These are phyloP conservation scores for Xenopus tropicalis DNA, from an alignment of 2,113 vertebrate genomes.

Conservation along the genomic window DNA sequence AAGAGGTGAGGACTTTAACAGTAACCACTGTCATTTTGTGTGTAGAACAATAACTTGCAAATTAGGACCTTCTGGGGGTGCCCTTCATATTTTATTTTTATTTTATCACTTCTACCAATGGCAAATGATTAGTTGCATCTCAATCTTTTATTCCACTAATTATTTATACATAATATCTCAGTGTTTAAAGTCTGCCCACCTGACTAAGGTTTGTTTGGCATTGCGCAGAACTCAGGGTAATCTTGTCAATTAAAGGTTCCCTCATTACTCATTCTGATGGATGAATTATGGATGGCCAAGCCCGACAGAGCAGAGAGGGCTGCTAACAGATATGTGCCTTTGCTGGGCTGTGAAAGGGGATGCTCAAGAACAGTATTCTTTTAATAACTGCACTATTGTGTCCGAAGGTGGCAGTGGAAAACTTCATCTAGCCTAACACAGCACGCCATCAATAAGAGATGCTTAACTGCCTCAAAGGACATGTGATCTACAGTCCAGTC, in stretches of 20 bases:
- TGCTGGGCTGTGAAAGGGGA: conserved; percentile 43
- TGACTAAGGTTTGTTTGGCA: no score
- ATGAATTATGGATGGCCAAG: conserved; percentile 49
- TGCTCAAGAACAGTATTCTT: conserved; percentile 44
- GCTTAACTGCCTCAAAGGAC: conserved; percentile 12
- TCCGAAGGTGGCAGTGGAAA: conserved; percentile 7
- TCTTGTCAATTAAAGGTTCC: background rate
- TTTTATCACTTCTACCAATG: no score
- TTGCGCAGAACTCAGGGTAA: no score
- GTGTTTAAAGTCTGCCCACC: no score
- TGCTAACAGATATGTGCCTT: conserved; percentile 43
- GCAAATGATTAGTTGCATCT: no score
- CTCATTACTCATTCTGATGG: conserved; percentile 15
- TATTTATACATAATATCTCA: no score
- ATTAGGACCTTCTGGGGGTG: no score
- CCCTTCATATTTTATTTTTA: no score
- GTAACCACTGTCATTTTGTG: no score
- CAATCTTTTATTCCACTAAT: no score
- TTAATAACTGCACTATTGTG: conserved; percentile 47
- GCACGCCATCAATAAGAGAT: conserved; percentile 29
- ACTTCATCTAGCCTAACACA: conserved; percentile 16
- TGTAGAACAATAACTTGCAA: no score
- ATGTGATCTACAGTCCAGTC: conserved; percentile 4
- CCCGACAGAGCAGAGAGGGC: conserved; percentile 46
- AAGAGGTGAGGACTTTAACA: no score